Evolutionary conservation across 2,888 invertebrate species (phyloP).

Genomic region (Gymnocheta viridis): DNA sequence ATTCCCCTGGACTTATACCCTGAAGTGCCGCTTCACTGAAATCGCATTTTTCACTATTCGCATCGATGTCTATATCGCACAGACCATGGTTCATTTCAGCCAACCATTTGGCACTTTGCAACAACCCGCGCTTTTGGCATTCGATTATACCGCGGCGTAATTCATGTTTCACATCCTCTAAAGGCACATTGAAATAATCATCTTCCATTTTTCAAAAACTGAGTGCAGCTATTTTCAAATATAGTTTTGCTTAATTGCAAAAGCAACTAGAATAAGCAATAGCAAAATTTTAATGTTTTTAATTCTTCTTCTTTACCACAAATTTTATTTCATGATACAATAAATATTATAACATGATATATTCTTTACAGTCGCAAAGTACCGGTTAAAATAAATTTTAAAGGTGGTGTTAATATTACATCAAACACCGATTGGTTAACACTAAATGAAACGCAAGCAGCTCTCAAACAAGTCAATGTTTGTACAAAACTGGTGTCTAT

Average conservation of each 20-base stretch:
- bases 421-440: no score
- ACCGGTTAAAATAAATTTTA: no score
- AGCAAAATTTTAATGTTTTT: no score
- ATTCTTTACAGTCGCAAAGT: no score
- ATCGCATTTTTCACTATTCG: constrained; percentile 76
- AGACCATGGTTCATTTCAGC: constrained; percentile 92
- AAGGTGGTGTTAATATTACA: no score
- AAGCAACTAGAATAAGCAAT: not conserved
- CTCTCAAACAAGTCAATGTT: no score
- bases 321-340: no score
- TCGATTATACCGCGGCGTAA: constrained; percentile 86
- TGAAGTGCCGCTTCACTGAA: constrained; percentile 71
- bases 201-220: constrained; percentile 74
- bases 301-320: no score
- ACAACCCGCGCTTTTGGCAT: constrained; percentile 90
- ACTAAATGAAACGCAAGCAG: no score
- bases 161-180: constrained; percentile 86
- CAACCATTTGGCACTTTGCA: constrained; percentile 93
- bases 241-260: not conserved
- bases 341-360: no score
- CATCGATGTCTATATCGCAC: constrained; percentile 84
- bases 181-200: constrained; percentile 82
- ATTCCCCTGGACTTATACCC: constrained; percentile 82
- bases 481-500: no score
- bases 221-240: not conserved